Evolutionary conservation across 2,797 vertebrate genomes (phyloP), one percentile per base, ranked within the genome.

Genomic region (Scleropages formosus): DNA sequence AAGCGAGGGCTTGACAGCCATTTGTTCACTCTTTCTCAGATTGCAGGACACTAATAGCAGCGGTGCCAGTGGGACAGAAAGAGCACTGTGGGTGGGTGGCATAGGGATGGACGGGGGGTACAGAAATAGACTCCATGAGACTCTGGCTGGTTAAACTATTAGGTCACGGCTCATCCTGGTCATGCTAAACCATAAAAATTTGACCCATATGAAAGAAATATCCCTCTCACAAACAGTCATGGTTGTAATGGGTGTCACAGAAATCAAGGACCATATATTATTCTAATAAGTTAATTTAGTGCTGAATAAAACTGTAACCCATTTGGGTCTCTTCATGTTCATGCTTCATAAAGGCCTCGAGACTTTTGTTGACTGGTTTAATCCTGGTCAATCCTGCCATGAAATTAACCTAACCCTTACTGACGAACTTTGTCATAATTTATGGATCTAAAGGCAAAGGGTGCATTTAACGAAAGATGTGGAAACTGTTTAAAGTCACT

Each of bases 11-110:
- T 66, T 26, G 16, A 20, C 3, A 58, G 65, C 74, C 44, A 15
- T 60, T 47, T 53, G 13, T 72, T 47, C 27, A 59, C 61, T 44
- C 10, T 26, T 72, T 82, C 73, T 87, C 77, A 69, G 8, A 70
- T 84, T 83, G 75, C 80, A 82, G 74, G 62, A 56, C 62, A 73
- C 67, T 83, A 73, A 56, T 72, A 82, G 75, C 77, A 81, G 68
- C 75, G 69, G 31, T 65, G 72, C 68, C 56, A 70, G 78, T n/a
- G 46, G 44, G 72, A 71, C 60, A 65, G 24, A 72, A 73, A 39
- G 71, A 73, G 47, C 69, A 60, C 39, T 49, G 27, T 80, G 78
- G 81, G 80, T 77, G 71, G 56, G 62, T 69, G 51, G 31, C 68
- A 74, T 39, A 47, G 69, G 69, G 76, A 61, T 24, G 4, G 73